Evolutionary conservation across 2,797 vertebrate genomes (phyloP), one percentile per base, ranked within the genome.

Genomic region (Poeciliopsis paucimaculata): DNA sequence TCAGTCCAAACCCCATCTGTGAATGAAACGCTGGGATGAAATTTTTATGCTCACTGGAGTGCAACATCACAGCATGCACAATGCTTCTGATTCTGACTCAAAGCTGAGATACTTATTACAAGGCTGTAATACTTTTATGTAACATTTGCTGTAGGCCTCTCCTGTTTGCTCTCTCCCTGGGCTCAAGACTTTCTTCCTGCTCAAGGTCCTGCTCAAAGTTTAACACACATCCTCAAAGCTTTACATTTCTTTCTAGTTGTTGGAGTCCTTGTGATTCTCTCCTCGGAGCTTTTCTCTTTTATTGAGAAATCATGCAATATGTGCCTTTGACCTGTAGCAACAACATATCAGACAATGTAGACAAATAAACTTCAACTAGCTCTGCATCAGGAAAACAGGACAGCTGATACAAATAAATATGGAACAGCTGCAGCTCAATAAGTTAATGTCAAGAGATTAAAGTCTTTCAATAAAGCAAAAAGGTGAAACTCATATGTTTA

Each of bases 11-110:
- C 23, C 43, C 60, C 74, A 66, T 12, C 72, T 1, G 28, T 43
- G 75, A 83, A 87, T 84, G 73, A 82, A 89, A 85, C 47, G 72
- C 74, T 26, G 70, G 43, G 77, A 88, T 84, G 80, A 73, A 74
- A 75, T 77, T 64, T 90, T 75, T 80, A 57, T 45, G 82, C 72
- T 85, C 80, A 60, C 18, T 64, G 75, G 68, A 86, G 72, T 82
- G 78, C 46, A 82, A 81, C 86, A 77, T 82, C 77, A 83, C 46
- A 51, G 45, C 73, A 75, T 80, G 74, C 71, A 81, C 76, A 86
- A 75, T 75, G 76, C 18, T 78, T 49, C 34, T 28, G 77, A 47
- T 31, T 77, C n/a, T 10, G 51, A 76, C 26, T 60, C 3, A 51
- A 36, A 53, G 72, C 28, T 2, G 7, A 72, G 18, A 51, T n/a